Base-by-base conservation (phyloP, 2,888 invertebrate species). In the Dilophus febrilis region DNA sequence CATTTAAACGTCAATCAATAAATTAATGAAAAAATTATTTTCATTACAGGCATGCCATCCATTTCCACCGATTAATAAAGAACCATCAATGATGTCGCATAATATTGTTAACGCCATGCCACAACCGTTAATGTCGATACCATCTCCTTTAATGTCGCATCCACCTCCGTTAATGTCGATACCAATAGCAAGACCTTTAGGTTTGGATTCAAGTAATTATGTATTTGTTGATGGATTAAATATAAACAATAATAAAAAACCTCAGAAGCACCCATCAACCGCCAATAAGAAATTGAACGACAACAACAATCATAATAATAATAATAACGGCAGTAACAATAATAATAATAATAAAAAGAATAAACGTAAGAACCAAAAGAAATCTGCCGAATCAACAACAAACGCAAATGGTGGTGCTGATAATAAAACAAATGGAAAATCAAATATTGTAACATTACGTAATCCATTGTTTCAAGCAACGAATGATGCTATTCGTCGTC, bases 381-480 rank as follows among this genome's bases (percentile, higher is more conserved):
- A 38, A 29, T 36, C 38, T 30, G n/a, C 13, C 7, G 36, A 30
- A 13, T 31, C 16, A 4, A 22, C n/a, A 53, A 55, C 38, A 42
- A 46, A 37, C 34, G 30, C 3, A 11, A 13, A 35, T 4, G 46
- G 3, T 31, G 45, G 41, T 14, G 13, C 8, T 6, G 30, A 27
- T 13, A 35, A 35, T 13, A 18, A 40, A 11, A 28, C 28, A 18
- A 37, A 46, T 22, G 5, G 8, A 27, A 33, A 64, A 0, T 65
- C 72, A 41, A 74, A 75, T 47, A 82, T 82, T 71, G 78, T 83
- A 37, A 83, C 83, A 0, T 66, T 83, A 4, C 70, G 81, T 14
- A 83, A 83, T 60, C 83, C 83, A 1, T 78, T 83, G 64, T 83
- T 83, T 12, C 54, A 60, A 36, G 65, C 13, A 56, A 66, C 2